Conservation (phyloP, 2,113 vertebrate species). For the Larimichthys polyactis region DNA sequence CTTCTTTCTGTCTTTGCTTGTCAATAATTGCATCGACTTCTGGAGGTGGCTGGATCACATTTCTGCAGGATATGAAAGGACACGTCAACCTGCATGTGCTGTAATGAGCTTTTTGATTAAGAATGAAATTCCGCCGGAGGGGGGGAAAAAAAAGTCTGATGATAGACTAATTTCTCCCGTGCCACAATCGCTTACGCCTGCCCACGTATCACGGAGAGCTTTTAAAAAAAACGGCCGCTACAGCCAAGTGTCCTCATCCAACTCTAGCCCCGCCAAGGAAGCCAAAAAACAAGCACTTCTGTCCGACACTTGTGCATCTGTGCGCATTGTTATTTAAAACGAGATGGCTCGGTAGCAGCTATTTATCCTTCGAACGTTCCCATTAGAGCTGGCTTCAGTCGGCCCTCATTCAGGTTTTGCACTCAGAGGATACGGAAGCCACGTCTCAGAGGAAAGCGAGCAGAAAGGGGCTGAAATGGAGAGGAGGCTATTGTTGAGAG, state of each 20-base stretch:
- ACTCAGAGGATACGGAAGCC: conserved; percentile 35
- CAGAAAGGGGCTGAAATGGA: conserved; percentile 41
- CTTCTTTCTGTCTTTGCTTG: conserved; percentile 31
- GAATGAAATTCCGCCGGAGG: conserved; percentile 73
- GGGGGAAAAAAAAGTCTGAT: conserved; percentile 34
- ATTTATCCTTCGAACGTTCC: conserved; percentile 56
- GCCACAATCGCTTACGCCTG: conserved; percentile 56
- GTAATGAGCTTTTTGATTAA: conserved; percentile 84
- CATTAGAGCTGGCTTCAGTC: conserved; percentile 50
- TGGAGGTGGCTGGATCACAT: conserved; percentile 54
- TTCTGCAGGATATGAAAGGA: conserved; percentile 70
- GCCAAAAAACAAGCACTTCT: conserved; percentile 39
- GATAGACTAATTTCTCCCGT: conserved; percentile 66
- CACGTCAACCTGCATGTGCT: conserved; percentile 66
- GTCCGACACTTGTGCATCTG: conserved; percentile 64
- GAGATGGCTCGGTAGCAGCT: conserved; percentile 45
- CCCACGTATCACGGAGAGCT: conserved; percentile 26
- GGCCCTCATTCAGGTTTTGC: conserved; percentile 31
- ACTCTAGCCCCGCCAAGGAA: conserved; percentile 47
- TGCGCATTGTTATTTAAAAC: conserved; percentile 70
- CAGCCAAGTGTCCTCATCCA: conserved; percentile 38
- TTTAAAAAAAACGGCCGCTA: conserved; percentile 29
- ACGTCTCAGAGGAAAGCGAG: conserved; percentile 44
- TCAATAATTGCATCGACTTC: conserved; percentile 67
- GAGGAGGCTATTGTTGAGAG: conserved; percentile 44